Conservation (phyloP, 2,113 vertebrate species). For the Saimiri boliviensis region DNA sequence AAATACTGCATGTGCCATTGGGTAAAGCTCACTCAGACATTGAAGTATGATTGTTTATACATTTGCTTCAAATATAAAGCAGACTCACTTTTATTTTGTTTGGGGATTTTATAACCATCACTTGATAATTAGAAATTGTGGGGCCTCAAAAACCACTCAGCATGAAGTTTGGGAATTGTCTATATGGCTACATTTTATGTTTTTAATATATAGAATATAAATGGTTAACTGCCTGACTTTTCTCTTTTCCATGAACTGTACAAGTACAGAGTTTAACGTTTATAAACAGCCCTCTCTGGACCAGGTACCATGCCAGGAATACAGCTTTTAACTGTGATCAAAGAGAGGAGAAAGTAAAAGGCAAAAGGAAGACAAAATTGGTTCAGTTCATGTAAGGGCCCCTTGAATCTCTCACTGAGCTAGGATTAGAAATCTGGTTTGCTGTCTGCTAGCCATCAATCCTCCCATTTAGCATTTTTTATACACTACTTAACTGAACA, state of each 20-base stretch:
- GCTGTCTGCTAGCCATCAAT: background rate
- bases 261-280: background rate
- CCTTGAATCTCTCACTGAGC: background rate
- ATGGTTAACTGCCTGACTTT: background rate
- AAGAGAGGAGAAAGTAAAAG: background rate
- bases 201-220: background rate
- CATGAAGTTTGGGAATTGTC: background rate
- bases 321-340: background rate
- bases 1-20: background rate
- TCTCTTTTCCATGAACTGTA: background rate
- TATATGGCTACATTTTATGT: background rate
- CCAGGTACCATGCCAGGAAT: background rate
- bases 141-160: background rate
- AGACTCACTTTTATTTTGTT: background rate
- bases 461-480: background rate
- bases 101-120: background rate
- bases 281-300: background rate
- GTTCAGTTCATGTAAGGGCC: background rate
- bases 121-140: constrained; percentile 4
- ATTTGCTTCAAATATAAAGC: constrained; percentile 29
- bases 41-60: background rate
- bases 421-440: background rate
- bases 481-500: background rate
- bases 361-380: background rate
- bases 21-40: background rate